These are phyloP conservation scores for Argyresthia albistria DNA, from an alignment of 2,888 invertebrate species.

Conservation along the genomic window DNA sequence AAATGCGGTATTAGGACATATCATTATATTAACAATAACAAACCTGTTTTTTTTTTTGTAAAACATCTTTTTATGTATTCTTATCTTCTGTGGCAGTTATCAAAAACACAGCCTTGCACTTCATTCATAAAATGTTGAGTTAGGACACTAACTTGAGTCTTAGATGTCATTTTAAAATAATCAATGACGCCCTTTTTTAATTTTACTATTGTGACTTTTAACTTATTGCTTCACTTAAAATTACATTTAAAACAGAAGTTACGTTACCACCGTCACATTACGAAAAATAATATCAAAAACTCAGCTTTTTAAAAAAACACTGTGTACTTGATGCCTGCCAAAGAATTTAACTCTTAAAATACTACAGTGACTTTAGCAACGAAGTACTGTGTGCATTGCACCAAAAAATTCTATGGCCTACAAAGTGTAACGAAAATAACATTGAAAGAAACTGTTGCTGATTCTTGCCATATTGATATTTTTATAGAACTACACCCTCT, in stretches of 20 bases:
- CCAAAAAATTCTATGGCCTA: background rate
- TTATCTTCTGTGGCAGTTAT: background rate
- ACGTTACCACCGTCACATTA: background rate
- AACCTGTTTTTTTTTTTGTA: background rate
- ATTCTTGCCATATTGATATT: background rate
- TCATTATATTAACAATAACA: background rate
- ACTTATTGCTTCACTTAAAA: too few species aligned
- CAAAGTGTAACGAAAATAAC: background rate
- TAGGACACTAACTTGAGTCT: background rate
- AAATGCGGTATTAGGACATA: background rate
- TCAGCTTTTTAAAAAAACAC: background rate
- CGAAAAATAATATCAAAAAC: background rate
- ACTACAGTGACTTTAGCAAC: background rate
- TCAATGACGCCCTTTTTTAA: too few species aligned
- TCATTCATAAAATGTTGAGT: background rate
- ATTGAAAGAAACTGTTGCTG: background rate
- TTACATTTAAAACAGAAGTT: background rate
- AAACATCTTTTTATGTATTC: background rate
- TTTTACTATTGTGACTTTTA: too few species aligned
- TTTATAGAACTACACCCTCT: background rate
- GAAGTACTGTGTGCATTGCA: background rate
- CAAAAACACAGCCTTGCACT: background rate
- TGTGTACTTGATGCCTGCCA: background rate
- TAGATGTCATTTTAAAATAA: too few species aligned
- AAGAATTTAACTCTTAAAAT: background rate